A percentile compares a stretch with the other conserved stretches of the same genome.
Evolutionary conservation across 2,797 vertebrate species (phyloP).

Genomic region (Taeniopygia guttata): DNA sequence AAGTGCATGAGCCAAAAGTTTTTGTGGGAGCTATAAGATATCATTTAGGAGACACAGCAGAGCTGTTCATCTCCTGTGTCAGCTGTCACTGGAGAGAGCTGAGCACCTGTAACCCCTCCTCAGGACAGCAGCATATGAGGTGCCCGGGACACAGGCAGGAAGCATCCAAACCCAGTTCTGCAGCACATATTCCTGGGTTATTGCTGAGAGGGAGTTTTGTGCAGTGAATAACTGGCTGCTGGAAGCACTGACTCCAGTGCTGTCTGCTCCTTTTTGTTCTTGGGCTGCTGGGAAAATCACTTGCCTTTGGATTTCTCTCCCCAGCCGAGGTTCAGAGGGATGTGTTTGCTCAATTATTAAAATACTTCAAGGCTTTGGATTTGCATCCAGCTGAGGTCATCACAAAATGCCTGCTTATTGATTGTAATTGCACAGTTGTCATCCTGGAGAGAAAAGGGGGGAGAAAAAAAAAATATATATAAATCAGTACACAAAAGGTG

Average conservation of each 20-base stretch:
- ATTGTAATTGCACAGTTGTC: not conserved
- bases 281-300: not conserved
- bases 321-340: not conserved
- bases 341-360: not conserved
- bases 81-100: not conserved
- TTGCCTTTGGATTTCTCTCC: not conserved
- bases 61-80: not conserved
- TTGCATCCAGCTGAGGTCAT: not conserved
- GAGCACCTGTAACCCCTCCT: not conserved
- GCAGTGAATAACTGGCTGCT: not conserved
- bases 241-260: not conserved
- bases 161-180: not conserved
- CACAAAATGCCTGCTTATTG: not conserved
- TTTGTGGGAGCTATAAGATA: not conserved
- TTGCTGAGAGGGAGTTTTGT: not conserved
- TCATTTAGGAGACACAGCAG: not conserved
- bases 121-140: not conserved
- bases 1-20: not conserved
- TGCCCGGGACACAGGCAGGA: not conserved
- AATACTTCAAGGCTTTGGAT: not conserved
- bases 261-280: not conserved
- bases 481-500: not conserved
- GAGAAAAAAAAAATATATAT: too few species aligned
- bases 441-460: not conserved
- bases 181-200: not conserved